Conservation (phyloP, 2,797 vertebrate species). For the Brachymystax lenok region DNA sequence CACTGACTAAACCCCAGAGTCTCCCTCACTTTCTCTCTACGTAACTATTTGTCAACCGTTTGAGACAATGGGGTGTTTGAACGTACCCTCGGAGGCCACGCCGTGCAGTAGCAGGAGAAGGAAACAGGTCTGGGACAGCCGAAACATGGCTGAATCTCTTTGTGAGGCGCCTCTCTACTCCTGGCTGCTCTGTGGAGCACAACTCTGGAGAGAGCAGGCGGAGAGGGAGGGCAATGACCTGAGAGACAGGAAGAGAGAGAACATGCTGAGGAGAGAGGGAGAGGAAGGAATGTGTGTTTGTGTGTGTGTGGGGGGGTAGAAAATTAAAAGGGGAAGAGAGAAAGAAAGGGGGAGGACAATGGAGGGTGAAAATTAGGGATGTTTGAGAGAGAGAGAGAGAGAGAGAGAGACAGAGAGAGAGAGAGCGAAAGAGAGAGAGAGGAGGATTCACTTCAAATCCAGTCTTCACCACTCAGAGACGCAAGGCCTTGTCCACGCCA, state of each 20-base stretch:
- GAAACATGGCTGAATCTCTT: conserved; percentile 39
- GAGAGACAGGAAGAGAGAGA: neutral
- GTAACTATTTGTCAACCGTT: neutral
- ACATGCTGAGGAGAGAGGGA: conserved; percentile 24
- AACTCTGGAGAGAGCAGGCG: conserved; percentile 25
- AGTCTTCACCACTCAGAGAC: neutral
- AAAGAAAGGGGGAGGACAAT: neutral
- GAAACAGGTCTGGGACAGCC: conserved; percentile 43
- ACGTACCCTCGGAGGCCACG: conserved; percentile 49
- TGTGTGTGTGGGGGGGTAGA: neutral
- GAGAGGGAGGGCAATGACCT: conserved; percentile 48
- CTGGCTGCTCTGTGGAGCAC: conserved; percentile 18
- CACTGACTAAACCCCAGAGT: neutral
- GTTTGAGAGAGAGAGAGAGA: neutral
- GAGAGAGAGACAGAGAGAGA: neutral
- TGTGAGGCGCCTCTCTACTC: conserved; percentile 28
- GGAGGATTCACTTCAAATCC: neutral
- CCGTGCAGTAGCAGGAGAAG: conserved; percentile 38
- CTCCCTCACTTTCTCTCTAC: neutral
- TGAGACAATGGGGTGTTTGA: neutral
- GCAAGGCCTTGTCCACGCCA: neutral
- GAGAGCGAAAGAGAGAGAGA: neutral
- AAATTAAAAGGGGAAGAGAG: neutral
- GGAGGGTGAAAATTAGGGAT: neutral
- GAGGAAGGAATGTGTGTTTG: neutral